Percentiles rank a stretch among this genome's conserved stretches.
These are phyloP conservation scores for Florisuga fusca DNA, from an alignment of 2,797 vertebrate genomes.

Conservation along the genomic window DNA sequence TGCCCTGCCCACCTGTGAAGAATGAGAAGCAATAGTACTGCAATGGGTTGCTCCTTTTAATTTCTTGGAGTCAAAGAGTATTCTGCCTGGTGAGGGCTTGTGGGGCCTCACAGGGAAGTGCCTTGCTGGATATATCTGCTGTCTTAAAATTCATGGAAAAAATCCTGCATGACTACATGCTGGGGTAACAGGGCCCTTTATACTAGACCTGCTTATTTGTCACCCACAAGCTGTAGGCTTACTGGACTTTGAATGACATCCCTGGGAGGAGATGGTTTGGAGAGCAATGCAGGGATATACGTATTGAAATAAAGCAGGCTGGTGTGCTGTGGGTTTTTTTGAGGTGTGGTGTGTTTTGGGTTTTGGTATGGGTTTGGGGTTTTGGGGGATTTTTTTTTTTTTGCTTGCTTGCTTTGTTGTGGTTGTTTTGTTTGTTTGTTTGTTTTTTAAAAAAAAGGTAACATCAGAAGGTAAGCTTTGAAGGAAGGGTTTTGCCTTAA, in stretches of 20 bases:
- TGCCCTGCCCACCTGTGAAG: neutral
- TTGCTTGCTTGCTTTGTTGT: neutral
- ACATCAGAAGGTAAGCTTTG: neutral
- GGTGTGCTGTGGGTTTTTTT: neutral
- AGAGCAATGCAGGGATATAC: neutral
- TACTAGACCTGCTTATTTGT: neutral
- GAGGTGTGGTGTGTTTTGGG: neutral
- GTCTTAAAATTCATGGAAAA: neutral
- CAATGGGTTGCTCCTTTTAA: neutral
- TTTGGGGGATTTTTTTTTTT: neutral
- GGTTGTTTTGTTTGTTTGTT: neutral
- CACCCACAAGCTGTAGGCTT: neutral
- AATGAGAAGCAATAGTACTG: neutral
- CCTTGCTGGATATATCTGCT: neutral
- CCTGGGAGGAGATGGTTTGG: neutral
- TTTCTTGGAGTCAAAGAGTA: neutral
- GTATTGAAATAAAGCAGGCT: neutral
- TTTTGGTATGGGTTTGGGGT: neutral
- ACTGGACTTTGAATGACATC: neutral
- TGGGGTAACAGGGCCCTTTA: neutral
- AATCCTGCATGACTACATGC: neutral
- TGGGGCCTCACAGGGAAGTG: neutral
- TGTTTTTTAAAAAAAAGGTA: neutral
- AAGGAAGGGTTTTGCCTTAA: neutral
- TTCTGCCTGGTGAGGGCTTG: neutral